phyloP scores from a whole-genome alignment of 1,140 invertebrate species.

The Geopemphigus sp. region DNA sequence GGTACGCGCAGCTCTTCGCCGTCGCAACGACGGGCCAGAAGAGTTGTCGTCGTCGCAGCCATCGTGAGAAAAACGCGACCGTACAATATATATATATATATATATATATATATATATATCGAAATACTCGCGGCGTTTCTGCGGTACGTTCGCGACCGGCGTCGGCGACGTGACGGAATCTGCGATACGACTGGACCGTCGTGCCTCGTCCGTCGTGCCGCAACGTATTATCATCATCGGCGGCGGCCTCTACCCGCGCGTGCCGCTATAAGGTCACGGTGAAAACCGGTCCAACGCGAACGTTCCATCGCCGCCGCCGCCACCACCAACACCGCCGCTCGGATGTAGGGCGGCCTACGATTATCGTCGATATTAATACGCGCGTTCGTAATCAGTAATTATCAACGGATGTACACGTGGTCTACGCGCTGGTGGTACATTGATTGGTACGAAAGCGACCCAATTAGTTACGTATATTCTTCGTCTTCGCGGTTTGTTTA shows the following conservation, averaged over 20 bases:
- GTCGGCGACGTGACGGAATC: slow-evolving; percentile 36
- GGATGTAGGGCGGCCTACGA: not conserved
- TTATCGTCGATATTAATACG: not conserved
- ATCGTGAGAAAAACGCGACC: too few species aligned
- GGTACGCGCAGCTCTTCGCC: slow-evolving; percentile 42
- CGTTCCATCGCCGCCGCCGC: not conserved
- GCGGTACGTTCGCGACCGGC: not conserved
- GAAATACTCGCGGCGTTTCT: not conserved
- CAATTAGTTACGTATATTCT: too few species aligned
- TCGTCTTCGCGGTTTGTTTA: too few species aligned
- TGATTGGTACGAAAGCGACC: too few species aligned
- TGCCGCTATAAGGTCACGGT: slow-evolving; percentile 41
- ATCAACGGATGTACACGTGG: too few species aligned
- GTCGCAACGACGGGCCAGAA: not conserved
- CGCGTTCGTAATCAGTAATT: too few species aligned
- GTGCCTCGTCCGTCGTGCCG: not conserved
- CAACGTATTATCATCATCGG: slow-evolving; percentile 18
- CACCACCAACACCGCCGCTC: not conserved
- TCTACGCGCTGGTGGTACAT: not conserved
- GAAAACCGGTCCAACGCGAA: slow-evolving; percentile 36
- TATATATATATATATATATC: too few species aligned
- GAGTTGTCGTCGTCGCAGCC: not conserved
- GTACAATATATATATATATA: too few species aligned
- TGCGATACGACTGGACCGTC: slow-evolving; percentile 34
- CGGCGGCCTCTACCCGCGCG: slow-evolving; percentile 20